Evolutionary conservation across 2,797 vertebrate species (phyloP).

Genomic region (Microctenopoma stevenorrisi): DNA sequence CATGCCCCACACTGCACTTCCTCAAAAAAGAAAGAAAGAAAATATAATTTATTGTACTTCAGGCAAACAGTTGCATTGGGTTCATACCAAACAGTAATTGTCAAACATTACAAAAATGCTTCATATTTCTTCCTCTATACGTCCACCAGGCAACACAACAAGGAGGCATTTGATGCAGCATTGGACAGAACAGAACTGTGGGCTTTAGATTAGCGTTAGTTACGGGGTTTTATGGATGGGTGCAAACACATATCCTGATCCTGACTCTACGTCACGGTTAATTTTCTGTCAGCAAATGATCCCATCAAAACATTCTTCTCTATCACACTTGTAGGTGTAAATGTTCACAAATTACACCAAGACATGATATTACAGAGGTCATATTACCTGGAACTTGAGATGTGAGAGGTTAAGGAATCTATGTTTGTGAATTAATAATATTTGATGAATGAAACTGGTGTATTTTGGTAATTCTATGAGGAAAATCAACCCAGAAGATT

Average conservation of each 20-base stretch:
- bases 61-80: conserved; percentile 69
- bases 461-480: conserved; percentile 71
- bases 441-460: conserved; percentile 44
- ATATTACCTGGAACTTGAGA: conserved; percentile 57
- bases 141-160: conserved; percentile 67
- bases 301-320: conserved; percentile 44
- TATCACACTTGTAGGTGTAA: conserved; percentile 54
- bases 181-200: conserved; percentile 68
- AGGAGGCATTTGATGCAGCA: conserved; percentile 68
- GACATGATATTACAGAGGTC: conserved; percentile 36
- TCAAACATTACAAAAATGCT: conserved; percentile 64
- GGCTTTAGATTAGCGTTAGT: conserved; percentile 44
- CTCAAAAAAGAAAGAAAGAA: conserved; percentile 52
- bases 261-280: conserved; percentile 44
- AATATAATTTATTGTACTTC: conserved; percentile 70
- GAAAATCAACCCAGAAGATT: conserved; percentile 53
- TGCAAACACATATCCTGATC: conserved; percentile 51
- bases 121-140: conserved; percentile 54
- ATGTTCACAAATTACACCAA: conserved; percentile 60
- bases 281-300: conserved; percentile 31
- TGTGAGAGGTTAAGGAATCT: conserved; percentile 34
- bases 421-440: conserved; percentile 29
- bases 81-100: conserved; percentile 62
- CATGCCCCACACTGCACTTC: conserved; percentile 71
- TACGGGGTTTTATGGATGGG: conserved; percentile 46